Conservation (phyloP, 1,140 invertebrate genomes). For the Hycleus cichorii region DNA sequence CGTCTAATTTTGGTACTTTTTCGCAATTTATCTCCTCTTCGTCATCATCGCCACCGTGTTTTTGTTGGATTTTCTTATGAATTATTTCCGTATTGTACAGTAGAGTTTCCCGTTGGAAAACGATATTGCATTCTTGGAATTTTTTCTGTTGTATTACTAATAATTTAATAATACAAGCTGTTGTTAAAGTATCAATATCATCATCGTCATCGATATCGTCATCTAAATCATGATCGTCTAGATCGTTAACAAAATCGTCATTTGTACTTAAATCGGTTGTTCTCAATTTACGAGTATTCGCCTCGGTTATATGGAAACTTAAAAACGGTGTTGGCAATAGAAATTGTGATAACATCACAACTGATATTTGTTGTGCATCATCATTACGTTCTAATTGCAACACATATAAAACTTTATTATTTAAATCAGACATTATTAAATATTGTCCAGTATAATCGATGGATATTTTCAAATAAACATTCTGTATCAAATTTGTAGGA, state of each 20-base stretch:
- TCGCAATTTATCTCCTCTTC: conserved; percentile 8
- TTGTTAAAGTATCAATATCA: conserved; percentile 35
- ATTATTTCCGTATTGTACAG: conserved; percentile 22
- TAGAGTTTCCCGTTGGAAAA: conserved; percentile 54
- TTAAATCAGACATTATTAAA: conserved; percentile 77
- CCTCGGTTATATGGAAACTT: conserved; percentile 78
- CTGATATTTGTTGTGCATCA: conserved; percentile 46
- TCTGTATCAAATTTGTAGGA: conserved; percentile 37
- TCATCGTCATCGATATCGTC: conserved; percentile 38
- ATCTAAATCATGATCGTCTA: conserved; percentile 26
- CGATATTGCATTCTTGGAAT: conserved; percentile 76
- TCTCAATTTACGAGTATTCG: conserved; percentile 47
- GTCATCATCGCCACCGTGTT: neutral
- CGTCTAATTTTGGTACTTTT: conserved; percentile 34
- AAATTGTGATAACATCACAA: conserved; percentile 73
- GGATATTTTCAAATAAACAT: conserved; percentile 58
- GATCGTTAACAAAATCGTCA: conserved; percentile 2
- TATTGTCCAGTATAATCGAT: conserved; percentile 77
- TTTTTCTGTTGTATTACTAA: conserved; percentile 84
- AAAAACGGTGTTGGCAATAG: conserved; percentile 73
- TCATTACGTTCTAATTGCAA: conserved; percentile 57
- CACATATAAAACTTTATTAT: conserved; percentile 69
- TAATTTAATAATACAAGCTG: conserved; percentile 58
- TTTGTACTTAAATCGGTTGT: conserved; percentile 22
- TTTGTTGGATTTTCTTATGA: neutral